Base-by-base conservation (phyloP, 2,888 invertebrate species). In the Entomobrya proxima region DNA sequence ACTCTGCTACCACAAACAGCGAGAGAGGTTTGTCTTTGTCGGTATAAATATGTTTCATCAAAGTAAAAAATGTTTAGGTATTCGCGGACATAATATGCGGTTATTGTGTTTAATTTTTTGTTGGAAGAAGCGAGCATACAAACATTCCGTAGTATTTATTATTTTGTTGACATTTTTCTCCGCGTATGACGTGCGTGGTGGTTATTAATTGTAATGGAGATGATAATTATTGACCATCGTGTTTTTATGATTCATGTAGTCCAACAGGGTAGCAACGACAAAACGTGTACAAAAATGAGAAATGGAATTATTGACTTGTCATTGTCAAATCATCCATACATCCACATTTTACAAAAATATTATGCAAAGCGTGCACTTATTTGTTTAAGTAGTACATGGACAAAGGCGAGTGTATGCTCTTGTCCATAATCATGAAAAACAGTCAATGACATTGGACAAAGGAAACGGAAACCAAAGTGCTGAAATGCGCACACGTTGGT, bases 381-480 rank as follows among this genome's bases (percentile, higher is more conserved):
- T 72, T 44, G 30, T 27, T 44, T 64, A 72, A 72, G 47, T 72
- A 47, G 69, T 21, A 47, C 69, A 72, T 15, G 69, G 69, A 72
- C 69, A 44, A 44, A 47, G n/a, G n/a, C n/a, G n/a, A 40, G 35
- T 27, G 44, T 27, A 24, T 55, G 40, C 37, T 69, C 44, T 72
- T 27, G 69, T 47, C 47, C 69, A 72, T n/a, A 64, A 44, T 72
- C 44, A 30, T 44, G 18, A 78, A 78, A 44, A 13, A 67, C 85
- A 80, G 79, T 85, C 85, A 85, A 72, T 85, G 85, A 85, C 85
- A 85, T 80, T 84, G 78, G 75, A 21, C 15, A 78, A 61, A 79
- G 79, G 79, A 85, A 80, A 67, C 85, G 85, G 85, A 85, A 85
- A 75, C 85, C 61, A 84, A 77, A 72, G 44, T 15, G 15, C 21